These are phyloP conservation scores for Athrips mouffetella DNA, from an alignment of 2,888 invertebrate species.

Conservation along the genomic window DNA sequence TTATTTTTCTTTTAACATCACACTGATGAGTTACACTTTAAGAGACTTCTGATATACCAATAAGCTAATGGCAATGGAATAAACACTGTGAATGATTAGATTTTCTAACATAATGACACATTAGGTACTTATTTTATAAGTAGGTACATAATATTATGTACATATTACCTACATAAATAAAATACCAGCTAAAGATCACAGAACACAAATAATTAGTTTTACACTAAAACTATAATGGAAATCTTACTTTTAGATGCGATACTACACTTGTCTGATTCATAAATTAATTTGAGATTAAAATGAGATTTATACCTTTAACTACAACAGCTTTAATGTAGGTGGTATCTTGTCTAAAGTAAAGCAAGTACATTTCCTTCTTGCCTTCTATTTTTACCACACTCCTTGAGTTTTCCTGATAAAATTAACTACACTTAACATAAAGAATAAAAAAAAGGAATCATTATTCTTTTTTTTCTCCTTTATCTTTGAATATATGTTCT, in stretches of 20 bases:
- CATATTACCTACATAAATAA: not conserved
- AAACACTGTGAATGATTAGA: not conserved
- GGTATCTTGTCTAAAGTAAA: too few relatives aligned
- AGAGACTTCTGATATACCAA: not conserved
- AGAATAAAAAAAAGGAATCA: not conserved
- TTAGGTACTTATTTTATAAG: too few relatives aligned
- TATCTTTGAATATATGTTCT: constrained; percentile 63
- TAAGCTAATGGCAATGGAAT: constrained; percentile 4
- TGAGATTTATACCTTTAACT: constrained; percentile 2
- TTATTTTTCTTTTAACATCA: not conserved
- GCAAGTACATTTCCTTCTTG: too few relatives aligned
- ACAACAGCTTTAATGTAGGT: too few relatives aligned
- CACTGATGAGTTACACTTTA: constrained; percentile 10
- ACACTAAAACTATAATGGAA: constrained; percentile 9
- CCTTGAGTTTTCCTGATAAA: not conserved
- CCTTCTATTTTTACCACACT: too few relatives aligned
- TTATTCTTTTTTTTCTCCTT: constrained; percentile 46
- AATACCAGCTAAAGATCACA: constrained; percentile 39
- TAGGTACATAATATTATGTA: not conserved
- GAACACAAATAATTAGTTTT: constrained; percentile 36
- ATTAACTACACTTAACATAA: constrained; percentile 11
- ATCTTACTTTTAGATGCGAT: not conserved
- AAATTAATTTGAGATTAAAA: constrained; percentile 8
- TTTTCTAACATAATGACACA: too few relatives aligned
- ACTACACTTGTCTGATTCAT: not conserved